phyloP scores from a whole-genome alignment of 2,797 vertebrate genomes.

The Pseudotriccus pelzelni region DNA sequence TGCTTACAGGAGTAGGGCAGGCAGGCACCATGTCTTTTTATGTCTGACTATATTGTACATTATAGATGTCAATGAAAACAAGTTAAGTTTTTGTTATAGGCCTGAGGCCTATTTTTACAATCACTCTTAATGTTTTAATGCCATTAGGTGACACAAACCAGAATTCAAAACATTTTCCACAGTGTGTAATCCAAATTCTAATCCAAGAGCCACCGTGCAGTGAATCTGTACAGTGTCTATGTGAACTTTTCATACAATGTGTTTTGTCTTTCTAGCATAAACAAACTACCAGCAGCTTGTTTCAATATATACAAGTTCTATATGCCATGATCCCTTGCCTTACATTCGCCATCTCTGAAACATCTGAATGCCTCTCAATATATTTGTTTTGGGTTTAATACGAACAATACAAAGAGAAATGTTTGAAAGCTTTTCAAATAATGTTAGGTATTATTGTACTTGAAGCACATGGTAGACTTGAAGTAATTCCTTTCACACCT shows the following conservation, averaged over 20 bases:
- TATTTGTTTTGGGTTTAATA: not conserved
- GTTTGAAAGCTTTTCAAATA: not conserved
- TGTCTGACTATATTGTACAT: not conserved
- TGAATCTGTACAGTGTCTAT: constrained; percentile 29
- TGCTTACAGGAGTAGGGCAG: not conserved
- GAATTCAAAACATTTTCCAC: constrained; percentile 31
- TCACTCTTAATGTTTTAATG: not conserved
- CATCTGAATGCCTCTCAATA: not conserved
- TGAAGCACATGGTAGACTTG: not conserved
- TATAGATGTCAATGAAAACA: not conserved
- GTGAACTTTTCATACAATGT: not conserved
- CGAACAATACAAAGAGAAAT: not conserved
- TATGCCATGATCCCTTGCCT: not conserved
- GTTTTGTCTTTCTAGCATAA: not conserved
- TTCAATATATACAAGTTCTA: not conserved
- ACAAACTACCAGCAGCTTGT: not conserved
- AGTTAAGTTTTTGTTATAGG: not conserved
- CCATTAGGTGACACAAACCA: constrained; percentile 17
- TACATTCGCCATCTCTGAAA: not conserved
- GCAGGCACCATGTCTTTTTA: not conserved
- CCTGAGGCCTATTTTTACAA: not conserved
- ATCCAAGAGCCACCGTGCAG: not conserved
- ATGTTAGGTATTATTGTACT: not conserved
- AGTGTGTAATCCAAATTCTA: not conserved
- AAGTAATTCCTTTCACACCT: not conserved